Conservation (phyloP, 37 sponge, comb jelly and placozoan species). For the Chondrilla cf. caribensis region DNA sequence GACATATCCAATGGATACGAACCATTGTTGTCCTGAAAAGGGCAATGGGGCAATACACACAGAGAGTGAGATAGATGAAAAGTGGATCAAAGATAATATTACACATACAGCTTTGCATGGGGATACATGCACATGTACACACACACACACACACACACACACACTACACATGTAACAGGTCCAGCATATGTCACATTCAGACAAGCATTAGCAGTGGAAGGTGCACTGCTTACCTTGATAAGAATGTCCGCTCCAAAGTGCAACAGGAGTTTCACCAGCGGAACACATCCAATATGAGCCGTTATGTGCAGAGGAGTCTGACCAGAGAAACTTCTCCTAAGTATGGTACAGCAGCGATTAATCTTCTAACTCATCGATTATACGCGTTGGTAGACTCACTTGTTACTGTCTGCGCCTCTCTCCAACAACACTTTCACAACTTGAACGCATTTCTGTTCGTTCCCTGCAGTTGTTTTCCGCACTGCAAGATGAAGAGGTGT, state of each 20-base stretch:
- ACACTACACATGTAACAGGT: background rate
- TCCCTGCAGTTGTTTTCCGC: background rate
- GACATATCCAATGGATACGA: slow-evolving; percentile 51
- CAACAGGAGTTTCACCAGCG: slow-evolving; percentile 42
- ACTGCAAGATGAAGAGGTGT: slow-evolving; percentile 59
- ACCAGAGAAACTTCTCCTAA: slow-evolving; percentile 17
- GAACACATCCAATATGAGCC: slow-evolving; percentile 30
- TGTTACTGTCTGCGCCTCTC: slow-evolving; percentile 48
- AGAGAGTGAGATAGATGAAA: background rate
- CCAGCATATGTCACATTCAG: background rate
- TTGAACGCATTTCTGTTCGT: background rate
- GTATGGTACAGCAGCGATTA: background rate
- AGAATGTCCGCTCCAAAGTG: slow-evolving; percentile 51
- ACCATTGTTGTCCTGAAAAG: slow-evolving; percentile 48
- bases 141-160: background rate
- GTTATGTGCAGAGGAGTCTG: slow-evolving; percentile 55
- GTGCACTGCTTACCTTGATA: slow-evolving; percentile 25
- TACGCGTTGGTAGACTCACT: slow-evolving; percentile 23
- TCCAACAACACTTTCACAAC: slow-evolving; percentile 55
- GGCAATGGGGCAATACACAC: no score
- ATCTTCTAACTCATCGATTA: background rate
- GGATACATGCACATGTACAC: no score
- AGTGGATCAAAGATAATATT: background rate
- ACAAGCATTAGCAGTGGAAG: no score
- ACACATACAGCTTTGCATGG: no score